Conservation (phyloP, 2,888 invertebrate species). For the Arge pagana region DNA sequence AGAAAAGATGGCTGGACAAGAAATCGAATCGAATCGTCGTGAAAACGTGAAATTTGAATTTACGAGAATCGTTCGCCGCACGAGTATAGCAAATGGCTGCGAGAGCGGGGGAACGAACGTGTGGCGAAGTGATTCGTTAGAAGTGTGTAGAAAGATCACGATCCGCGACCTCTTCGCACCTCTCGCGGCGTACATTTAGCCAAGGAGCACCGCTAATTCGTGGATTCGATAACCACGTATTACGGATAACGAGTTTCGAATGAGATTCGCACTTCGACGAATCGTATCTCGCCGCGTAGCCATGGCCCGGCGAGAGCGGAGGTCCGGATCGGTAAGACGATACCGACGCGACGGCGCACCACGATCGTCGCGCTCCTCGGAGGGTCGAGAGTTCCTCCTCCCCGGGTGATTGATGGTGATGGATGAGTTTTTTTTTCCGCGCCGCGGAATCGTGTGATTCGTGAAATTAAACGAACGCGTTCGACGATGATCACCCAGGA, state of each 20-base stretch:
- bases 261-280: slow-evolving; percentile 38
- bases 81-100: too few relatives aligned
- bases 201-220: too few relatives aligned
- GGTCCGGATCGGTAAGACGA: slow-evolving; percentile 31
- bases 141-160: neutral
- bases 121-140: too few relatives aligned
- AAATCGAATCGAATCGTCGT: too few relatives aligned
- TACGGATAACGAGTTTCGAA: slow-evolving; percentile 38
- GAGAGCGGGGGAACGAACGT: too few relatives aligned
- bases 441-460: slow-evolving; percentile 17
- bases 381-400: too few relatives aligned
- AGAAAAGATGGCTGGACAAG: too few relatives aligned
- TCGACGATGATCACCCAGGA: neutral
- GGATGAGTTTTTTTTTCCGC: slow-evolving; percentile 39
- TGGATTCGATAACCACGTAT: slow-evolving; percentile 11
- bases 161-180: neutral
- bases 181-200: too few relatives aligned
- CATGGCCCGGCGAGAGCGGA: too few relatives aligned
- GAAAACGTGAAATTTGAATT: too few relatives aligned
- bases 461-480: slow-evolving; percentile 23
- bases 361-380: slow-evolving; percentile 16
- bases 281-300: too few relatives aligned
- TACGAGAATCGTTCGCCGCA: too few relatives aligned
- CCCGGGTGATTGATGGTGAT: slow-evolving; percentile 52
- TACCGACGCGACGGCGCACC: slow-evolving; percentile 26